These are phyloP conservation scores for Myotis myotis DNA, from an alignment of 2,797 vertebrate species.

Conservation along the genomic window DNA sequence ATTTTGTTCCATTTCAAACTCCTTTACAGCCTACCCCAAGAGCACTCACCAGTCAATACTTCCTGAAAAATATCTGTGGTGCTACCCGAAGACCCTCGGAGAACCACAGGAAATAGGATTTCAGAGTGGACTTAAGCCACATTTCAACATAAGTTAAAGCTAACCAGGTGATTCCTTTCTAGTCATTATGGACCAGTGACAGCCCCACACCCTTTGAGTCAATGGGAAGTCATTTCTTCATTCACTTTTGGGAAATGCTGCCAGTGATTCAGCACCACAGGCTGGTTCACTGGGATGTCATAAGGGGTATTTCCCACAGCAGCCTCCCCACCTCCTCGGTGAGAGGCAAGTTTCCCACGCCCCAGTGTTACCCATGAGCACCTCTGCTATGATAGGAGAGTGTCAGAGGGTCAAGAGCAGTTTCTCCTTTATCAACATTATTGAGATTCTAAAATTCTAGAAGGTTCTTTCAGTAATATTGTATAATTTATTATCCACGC, in stretches of 20 bases:
- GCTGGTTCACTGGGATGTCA: not conserved
- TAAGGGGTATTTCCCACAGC: constrained; percentile 18
- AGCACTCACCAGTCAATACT: not conserved
- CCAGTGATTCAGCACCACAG: constrained; percentile 51
- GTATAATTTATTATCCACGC: not conserved
- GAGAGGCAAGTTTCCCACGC: constrained; percentile 35
- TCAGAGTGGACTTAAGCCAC: not conserved
- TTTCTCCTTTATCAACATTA: not conserved
- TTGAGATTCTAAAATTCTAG: not conserved
- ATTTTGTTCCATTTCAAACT: not conserved
- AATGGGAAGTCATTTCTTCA: constrained; percentile 57
- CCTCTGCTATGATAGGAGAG: not conserved
- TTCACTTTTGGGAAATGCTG: constrained; percentile 55
- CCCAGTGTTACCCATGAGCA: not conserved
- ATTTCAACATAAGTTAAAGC: not conserved
- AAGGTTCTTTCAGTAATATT: not conserved
- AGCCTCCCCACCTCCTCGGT: not conserved
- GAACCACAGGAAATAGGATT: not conserved
- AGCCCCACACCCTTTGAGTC: constrained; percentile 52
- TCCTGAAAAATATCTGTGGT: constrained; percentile 16
- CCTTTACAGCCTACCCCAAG: not conserved
- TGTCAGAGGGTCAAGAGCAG: not conserved
- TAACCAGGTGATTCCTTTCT: not conserved
- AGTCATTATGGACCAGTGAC: not conserved
- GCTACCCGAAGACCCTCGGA: not conserved